phyloP scores from a whole-genome alignment of 2,113 vertebrate species.

The Chaetops frenatus region DNA sequence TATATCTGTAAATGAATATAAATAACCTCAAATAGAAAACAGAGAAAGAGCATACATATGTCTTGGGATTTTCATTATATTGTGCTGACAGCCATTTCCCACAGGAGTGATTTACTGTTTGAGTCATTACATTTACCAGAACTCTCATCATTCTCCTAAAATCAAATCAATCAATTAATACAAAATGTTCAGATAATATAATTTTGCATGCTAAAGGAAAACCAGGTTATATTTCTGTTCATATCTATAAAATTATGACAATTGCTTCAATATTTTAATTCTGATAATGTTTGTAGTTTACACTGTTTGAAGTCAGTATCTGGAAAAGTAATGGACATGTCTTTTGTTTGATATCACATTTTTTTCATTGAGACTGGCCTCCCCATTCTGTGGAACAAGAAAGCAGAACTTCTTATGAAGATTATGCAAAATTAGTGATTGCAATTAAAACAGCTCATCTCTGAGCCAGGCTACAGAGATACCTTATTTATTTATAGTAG shows the following conservation, averaged over 20 bases:
- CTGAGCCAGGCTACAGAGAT: not conserved
- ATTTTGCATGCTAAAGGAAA: not conserved
- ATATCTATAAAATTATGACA: not conserved
- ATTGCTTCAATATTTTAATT: not conserved
- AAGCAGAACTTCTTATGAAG: not conserved
- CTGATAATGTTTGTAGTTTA: not conserved
- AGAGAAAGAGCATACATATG: not conserved
- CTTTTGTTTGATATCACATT: not conserved
- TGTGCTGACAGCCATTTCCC: not conserved
- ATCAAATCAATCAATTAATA: not conserved
- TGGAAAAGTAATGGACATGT: not conserved
- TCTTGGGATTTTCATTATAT: not conserved
- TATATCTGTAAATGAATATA: not conserved
- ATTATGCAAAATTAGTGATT: not conserved
- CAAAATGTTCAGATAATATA: not conserved
- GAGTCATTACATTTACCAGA: not conserved
- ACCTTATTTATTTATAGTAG: not conserved
- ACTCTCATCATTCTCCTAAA: not conserved
- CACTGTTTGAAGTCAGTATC: not conserved
- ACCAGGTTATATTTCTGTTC: not conserved
- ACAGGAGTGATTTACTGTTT: not conserved
- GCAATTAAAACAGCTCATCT: fast-evolving
- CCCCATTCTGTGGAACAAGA: not conserved
- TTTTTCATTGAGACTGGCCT: not conserved
- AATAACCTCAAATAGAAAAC: not conserved